Conservation (phyloP, 2,888 invertebrate species). For the Drosophila falleni region DNA sequence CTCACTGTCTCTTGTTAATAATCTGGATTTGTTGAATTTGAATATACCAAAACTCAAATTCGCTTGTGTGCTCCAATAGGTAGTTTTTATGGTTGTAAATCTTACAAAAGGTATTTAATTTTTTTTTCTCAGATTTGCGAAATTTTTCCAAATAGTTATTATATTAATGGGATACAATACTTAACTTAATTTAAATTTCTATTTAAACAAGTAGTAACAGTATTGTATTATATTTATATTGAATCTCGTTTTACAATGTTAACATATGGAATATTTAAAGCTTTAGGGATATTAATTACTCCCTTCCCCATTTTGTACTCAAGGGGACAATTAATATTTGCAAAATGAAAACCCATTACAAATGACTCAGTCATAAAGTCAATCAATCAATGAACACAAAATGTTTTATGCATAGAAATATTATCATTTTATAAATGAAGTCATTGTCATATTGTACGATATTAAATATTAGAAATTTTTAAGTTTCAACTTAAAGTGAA, state of each 20-base stretch:
- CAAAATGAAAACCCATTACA: background rate
- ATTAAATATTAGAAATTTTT: constrained; percentile 6
- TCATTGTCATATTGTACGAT: constrained; percentile 14
- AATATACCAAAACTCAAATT: background rate
- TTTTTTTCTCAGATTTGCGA: background rate
- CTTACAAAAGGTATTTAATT: rapidly evolving
- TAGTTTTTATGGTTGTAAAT: background rate
- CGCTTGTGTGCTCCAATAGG: too few relatives aligned
- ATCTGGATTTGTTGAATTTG: too few relatives aligned
- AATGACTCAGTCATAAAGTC: constrained; percentile 4
- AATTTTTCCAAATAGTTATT: background rate
- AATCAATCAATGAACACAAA: constrained; percentile 4
- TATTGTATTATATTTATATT: too few relatives aligned
- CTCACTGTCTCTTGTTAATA: too few relatives aligned
- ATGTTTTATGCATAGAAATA: background rate
- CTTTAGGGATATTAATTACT: background rate
- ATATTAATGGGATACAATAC: too few relatives aligned
- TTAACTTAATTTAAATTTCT: too few relatives aligned
- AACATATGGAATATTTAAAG: background rate
- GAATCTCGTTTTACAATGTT: too few relatives aligned
- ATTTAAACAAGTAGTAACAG: too few relatives aligned
- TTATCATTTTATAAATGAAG: constrained; percentile 6
- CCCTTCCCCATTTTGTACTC: background rate
- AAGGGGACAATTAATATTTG: background rate
- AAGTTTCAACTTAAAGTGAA: constrained; percentile 8